Base-by-base conservation (phyloP, 2,888 invertebrate genomes). In the Melanargia galathea region DNA sequence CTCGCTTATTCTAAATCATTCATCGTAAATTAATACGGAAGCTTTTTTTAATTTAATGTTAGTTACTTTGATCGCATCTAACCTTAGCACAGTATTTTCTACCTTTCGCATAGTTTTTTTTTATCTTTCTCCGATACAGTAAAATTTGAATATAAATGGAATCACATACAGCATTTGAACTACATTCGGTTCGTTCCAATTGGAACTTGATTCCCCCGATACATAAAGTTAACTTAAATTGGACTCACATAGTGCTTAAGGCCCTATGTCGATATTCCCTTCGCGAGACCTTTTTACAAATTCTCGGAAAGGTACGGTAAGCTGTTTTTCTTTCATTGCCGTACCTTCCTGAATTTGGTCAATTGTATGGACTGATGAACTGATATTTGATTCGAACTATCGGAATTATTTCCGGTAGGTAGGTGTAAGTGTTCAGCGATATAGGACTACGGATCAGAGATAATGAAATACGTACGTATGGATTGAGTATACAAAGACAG, bases 141-240 rank as follows among this genome's bases (percentile, higher is more conserved):
- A 26, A 33, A 43, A 35, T 48, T 63, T 46, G 26, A 63, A 59
- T 59, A 38, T 11, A 43, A 55, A 63, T 35, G 43, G 22, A 10
- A 33, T 57, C 18, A 30, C 40, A 52, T 20, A 52, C 18, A 30
- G 51, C 30, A 35, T 51, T 30, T 52, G 52, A 35, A 52, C 52
- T 43, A 20, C 40, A 57, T 58, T 18, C 49, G 26, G 45, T 52
- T 60, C 45, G 18, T 35, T 18, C 38, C 46, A 11, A 52, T 61
- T 55, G 26, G 18, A 16, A 63, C 43, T 43, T 52, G 45, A 52
- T 38, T 30, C n/a, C 40, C 13, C n/a, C 10, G 45, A 26, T 45
- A 46, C 22, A 55, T 56, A 60, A 60, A 64, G 35, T 52, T 20
- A 60, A 60, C 38, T 57, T 45, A 56, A 56, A 45, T 64, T 40